Evolutionary conservation across 2,888 invertebrate genomes (phyloP).

Genomic region (Muschampia plurimacula): DNA sequence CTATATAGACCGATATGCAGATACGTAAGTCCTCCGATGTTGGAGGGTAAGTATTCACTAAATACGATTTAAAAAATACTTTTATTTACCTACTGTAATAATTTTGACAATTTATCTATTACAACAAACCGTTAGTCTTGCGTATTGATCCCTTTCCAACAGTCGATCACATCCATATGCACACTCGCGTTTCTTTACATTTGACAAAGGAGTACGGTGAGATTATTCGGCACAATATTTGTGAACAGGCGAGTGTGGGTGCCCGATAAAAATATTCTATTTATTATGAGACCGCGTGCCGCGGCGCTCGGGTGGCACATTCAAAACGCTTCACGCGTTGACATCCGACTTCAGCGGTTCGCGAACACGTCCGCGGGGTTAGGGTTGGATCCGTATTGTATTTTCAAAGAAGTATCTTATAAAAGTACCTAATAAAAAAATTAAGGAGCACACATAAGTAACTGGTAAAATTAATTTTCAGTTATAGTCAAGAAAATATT

Average conservation of each 20-base stretch:
- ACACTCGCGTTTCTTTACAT: conserved; percentile 46
- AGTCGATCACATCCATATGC: conserved; percentile 48
- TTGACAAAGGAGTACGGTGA: conserved; percentile 54
- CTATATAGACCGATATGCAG: no score
- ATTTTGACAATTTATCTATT: no score
- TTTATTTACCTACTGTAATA: no score
- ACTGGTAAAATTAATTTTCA: no score
- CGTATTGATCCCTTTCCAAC: conserved; percentile 18
- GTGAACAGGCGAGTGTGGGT: conserved; percentile 69
- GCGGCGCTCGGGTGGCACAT: conserved; percentile 60
- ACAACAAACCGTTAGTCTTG: not conserved
- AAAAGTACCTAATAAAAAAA: no score
- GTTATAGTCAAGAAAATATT: no score
- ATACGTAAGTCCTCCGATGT: no score
- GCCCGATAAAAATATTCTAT: conserved; percentile 84
- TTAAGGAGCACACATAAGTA: no score
- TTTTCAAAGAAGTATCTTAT: not conserved
- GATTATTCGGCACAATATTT: conserved; percentile 76
- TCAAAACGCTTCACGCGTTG: conserved; percentile 80
- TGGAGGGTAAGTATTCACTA: no score
- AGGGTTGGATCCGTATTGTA: conserved; percentile 35
- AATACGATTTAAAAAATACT: no score
- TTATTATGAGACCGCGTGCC: conserved; percentile 75
- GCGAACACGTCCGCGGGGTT: conserved; percentile 50
- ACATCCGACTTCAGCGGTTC: conserved; percentile 73